These are phyloP conservation scores for Venusia cambrica DNA, from an alignment of 2,888 invertebrate species.

Conservation along the genomic window DNA sequence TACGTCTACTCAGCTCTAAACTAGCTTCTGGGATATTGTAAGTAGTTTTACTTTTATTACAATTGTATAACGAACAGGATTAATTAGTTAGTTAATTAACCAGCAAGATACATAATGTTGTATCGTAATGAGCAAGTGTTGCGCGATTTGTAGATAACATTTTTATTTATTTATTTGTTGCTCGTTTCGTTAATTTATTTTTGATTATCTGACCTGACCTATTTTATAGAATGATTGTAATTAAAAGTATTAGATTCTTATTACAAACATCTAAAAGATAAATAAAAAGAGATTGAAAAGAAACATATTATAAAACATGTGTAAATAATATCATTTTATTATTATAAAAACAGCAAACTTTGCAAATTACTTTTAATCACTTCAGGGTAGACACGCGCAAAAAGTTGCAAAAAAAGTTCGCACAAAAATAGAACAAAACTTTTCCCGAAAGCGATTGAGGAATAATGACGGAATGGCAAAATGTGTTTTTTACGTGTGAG, in stretches of 20 bases:
- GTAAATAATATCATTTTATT: constrained; percentile 1
- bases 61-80: not conserved
- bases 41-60: constrained; percentile 39
- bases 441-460: constrained; percentile 28
- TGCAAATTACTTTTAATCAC: constrained; percentile 7
- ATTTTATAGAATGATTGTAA: too few species aligned
- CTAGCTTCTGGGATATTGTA: constrained; percentile 62
- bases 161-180: not conserved
- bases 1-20: constrained; percentile 45
- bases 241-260: too few species aligned
- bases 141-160: too few species aligned
- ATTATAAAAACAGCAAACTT: constrained; percentile 1
- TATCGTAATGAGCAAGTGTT: too few species aligned
- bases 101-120: too few species aligned
- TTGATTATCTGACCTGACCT: too few species aligned
- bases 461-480: constrained; percentile 49
- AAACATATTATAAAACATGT: not conserved
- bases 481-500: constrained; percentile 66
- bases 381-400: constrained; percentile 4
- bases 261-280: too few species aligned
- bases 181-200: too few species aligned
- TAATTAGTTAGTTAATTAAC: not conserved
- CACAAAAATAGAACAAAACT: constrained; percentile 20
- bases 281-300: too few species aligned
- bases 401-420: constrained; percentile 31